Evolutionary conservation across 2,113 vertebrate genomes (phyloP).

Genomic region (Polypterus senegalus): DNA sequence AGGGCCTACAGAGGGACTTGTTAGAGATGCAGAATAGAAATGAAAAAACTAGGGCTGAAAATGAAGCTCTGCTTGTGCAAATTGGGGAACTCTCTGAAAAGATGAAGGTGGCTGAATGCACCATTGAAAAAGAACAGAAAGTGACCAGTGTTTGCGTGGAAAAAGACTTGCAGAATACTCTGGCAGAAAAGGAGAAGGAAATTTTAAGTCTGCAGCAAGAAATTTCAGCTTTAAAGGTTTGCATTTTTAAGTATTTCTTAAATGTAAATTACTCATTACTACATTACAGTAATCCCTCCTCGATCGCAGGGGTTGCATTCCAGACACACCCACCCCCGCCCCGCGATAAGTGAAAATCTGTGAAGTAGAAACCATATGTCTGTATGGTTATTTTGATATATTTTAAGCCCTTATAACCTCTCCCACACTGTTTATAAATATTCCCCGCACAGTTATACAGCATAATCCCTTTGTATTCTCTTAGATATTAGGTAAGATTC

Average conservation of each 20-base stretch:
- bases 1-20: conserved; percentile 59
- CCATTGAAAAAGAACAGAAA: conserved; percentile 37
- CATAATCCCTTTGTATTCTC: too few species aligned
- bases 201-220: conserved; percentile 58
- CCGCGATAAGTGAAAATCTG: too few species aligned
- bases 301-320: too few species aligned
- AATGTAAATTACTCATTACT: too few species aligned
- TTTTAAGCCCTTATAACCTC: too few species aligned
- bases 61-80: conserved; percentile 48
- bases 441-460: too few species aligned
- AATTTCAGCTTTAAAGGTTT: conserved; percentile 65
- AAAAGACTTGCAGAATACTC: conserved; percentile 38
- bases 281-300: too few species aligned
- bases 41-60: conserved; percentile 62
- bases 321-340: too few species aligned
- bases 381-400: too few species aligned
- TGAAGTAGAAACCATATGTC: too few species aligned
- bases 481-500: too few species aligned
- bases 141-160: conserved; percentile 14
- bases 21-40: conserved; percentile 55
- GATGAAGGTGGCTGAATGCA: conserved; percentile 17
- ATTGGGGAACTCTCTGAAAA: conserved; percentile 42
- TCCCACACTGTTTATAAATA: too few species aligned
- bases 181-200: conserved; percentile 65
- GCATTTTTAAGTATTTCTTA: conserved; percentile 25